Evolutionary conservation across 2,797 vertebrate species (phyloP), one percentile per base, ranked within the genome.

Genomic region (Chaetodon trifasciatus): DNA sequence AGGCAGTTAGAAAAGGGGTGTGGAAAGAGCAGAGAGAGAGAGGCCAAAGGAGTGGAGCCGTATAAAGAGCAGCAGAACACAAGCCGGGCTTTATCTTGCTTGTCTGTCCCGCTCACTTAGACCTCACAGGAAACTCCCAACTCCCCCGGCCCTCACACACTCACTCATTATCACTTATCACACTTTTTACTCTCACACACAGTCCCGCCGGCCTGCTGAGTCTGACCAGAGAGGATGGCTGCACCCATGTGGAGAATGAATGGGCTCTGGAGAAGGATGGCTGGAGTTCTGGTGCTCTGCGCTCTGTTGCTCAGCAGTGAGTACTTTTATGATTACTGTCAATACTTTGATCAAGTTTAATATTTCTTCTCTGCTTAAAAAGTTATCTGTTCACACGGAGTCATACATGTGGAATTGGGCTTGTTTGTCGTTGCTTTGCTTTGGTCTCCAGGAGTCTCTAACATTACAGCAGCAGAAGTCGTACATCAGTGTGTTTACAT

Each of bases 11-110:
- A 90, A 91, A 91, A 86, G 90, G 93, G 93, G 92, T 88, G 94
- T 94, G 92, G 88, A 89, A 83, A 90, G 57, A 83, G 86, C 23
- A 69, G 81, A 12, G 69, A 76, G 79, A 78, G 60, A 79, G 83
- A 72, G 81, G 73, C 76, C 69, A 79, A 68, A 83, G 78, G 83
- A 87, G 90, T 44, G 89, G 76, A 82, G 86, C 87, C 72, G 56
- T 96, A 96, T 95, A 96, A 95, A 96, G 92, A 89, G 89, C 89
- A 85, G 65, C 72, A 66, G 87, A 92, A 90, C 91, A 94, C 92
- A 94, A 92, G 85, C 88, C 91, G 76, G 83, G 86, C 94, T 94
- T 93, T 92, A 95, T 95, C 95, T 92, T 89, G 89, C 90, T 85
- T 46, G 80, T 90, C 91, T 90, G 91, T 94, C 93, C 91, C 62